A percentile compares a stretch with the other conserved stretches of the same genome.
Evolutionary conservation across 2,797 vertebrate genomes (phyloP).

Genomic region (Xyrichtys novacula): DNA sequence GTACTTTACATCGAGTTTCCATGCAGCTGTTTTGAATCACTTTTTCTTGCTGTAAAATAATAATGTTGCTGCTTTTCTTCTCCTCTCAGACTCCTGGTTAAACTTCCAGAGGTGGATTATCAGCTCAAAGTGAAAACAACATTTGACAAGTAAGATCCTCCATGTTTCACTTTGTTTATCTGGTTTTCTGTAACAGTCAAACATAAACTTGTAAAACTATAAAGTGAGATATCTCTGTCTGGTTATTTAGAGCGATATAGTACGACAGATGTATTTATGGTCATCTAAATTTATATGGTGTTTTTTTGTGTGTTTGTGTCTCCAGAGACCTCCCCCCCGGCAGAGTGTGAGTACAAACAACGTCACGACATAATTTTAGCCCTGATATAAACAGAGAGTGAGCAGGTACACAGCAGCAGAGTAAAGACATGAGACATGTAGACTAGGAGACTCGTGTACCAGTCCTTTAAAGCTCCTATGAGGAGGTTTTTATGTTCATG

Average conservation of each 20-base stretch:
- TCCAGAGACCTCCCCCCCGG: conserved; percentile 85
- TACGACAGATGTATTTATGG: background rate
- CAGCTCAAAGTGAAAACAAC: conserved; percentile 97
- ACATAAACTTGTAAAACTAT: background rate
- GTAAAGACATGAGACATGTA: background rate
- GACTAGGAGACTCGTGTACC: too few species aligned
- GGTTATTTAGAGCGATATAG: background rate
- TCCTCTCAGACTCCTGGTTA: conserved; percentile 91
- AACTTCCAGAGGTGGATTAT: conserved; percentile 96
- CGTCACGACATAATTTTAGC: conserved; percentile 32
- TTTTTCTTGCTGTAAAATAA: background rate
- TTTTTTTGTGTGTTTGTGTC: conserved; percentile 47
- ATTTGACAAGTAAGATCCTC: conserved; percentile 91
- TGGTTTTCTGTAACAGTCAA: too few species aligned
- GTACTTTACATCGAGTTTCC: background rate
- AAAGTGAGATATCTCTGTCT: background rate
- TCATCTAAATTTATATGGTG: background rate
- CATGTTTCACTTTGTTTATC: background rate
- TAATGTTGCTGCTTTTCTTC: background rate
- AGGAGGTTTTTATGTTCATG: too few species aligned
- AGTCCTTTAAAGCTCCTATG: too few species aligned
- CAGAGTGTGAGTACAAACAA: conserved; percentile 85
- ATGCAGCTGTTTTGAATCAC: too few species aligned
- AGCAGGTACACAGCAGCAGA: background rate
- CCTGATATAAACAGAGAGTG: conserved; percentile 20